phyloP scores from a whole-genome alignment of 1,140 invertebrate genomes.

The Pseudomyrmex concolor region DNA sequence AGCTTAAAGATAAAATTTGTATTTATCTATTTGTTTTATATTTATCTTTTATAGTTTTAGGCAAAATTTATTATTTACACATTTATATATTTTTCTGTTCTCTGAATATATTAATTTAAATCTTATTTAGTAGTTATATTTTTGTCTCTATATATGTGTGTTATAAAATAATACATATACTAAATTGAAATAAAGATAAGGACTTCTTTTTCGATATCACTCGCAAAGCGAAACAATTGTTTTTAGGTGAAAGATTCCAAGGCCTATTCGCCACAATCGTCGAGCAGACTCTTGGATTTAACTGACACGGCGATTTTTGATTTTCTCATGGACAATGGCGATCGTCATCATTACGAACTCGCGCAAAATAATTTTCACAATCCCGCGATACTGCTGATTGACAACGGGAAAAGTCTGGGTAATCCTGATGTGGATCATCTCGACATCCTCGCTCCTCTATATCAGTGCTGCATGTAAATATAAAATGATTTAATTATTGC shows the following conservation, averaged over 20 bases:
- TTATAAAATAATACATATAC: neutral
- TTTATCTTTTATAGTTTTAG: no score
- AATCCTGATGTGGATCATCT: slow-evolving; percentile 93
- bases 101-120: neutral
- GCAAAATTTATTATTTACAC: no score
- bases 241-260: slow-evolving; percentile 81
- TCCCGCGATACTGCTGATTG: slow-evolving; percentile 92
- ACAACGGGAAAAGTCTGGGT: slow-evolving; percentile 97
- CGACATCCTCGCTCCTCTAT: slow-evolving; percentile 94
- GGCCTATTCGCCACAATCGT: slow-evolving; percentile 80
- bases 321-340: slow-evolving; percentile 97
- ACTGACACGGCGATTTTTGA: slow-evolving; percentile 96
- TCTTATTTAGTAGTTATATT: no score
- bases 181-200: neutral
- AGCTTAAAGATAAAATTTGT: no score
- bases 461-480: slow-evolving; percentile 95
- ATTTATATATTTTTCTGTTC: neutral
- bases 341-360: slow-evolving; percentile 96
- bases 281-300: slow-evolving; percentile 91
- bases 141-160: neutral
- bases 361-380: slow-evolving; percentile 86
- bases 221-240: no score
- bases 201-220: neutral
- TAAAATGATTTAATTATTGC: slow-evolving; percentile 22
- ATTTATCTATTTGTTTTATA: no score